phyloP scores from a whole-genome alignment of 2,797 vertebrate genomes.

The Arctocebus calabarensis region DNA sequence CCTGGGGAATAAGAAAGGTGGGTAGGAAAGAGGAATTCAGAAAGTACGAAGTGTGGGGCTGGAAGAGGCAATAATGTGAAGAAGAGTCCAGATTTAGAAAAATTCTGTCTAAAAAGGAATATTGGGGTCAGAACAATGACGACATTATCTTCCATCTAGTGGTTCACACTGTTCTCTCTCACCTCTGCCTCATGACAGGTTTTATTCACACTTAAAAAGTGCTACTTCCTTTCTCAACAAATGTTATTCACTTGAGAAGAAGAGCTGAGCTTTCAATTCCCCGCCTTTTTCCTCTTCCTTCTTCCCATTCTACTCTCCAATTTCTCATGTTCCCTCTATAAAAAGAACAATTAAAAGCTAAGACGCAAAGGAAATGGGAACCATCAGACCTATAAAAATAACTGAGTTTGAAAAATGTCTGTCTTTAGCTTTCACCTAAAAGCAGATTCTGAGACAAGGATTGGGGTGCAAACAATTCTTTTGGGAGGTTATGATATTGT shows the following conservation, averaged over 20 bases:
- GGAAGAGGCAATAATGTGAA: neutral
- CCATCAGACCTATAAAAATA: neutral
- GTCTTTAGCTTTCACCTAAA: neutral
- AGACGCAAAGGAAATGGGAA: neutral
- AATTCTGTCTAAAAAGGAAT: neutral
- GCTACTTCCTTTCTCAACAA: constrained; percentile 48
- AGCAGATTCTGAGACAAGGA: neutral
- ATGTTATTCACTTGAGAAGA: constrained; percentile 17
- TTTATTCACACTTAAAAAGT: constrained; percentile 60
- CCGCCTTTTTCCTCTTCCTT: neutral
- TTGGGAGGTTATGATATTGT: neutral
- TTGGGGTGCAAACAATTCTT: neutral
- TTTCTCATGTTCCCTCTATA: neutral
- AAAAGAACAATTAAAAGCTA: neutral
- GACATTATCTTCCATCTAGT: neutral
- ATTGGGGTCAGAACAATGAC: constrained; percentile 33
- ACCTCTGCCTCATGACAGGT: constrained; percentile 64
- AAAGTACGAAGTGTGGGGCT: neutral
- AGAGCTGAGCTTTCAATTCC: constrained; percentile 2
- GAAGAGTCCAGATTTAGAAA: constrained; percentile 45
- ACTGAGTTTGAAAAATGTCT: neutral
- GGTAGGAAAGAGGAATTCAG: constrained; percentile 1
- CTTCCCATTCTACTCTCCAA: neutral
- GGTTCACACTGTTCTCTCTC: constrained; percentile 43
- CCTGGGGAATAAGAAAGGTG: neutral